These are phyloP conservation scores for Coptodon bakossiorum DNA, from an alignment of 2,113 vertebrate genomes.

Conservation along the genomic window DNA sequence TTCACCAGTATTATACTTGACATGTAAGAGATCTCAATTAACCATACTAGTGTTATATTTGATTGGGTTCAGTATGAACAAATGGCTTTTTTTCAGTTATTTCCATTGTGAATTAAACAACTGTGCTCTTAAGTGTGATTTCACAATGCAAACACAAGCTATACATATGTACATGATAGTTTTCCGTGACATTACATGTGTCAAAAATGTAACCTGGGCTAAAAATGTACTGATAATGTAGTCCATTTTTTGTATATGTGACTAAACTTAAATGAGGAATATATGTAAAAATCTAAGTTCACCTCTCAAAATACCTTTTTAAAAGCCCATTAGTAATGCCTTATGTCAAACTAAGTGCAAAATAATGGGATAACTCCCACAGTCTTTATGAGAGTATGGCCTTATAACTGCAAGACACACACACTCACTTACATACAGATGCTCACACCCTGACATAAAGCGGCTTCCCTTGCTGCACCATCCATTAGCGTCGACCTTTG, in stretches of 20 bases:
- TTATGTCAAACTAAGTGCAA: not conserved
- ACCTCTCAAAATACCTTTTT: not conserved
- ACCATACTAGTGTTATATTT: not conserved
- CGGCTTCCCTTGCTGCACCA: constrained; percentile 30
- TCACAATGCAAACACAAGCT: not conserved
- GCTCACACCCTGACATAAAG: constrained; percentile 19
- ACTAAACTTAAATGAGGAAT: not conserved
- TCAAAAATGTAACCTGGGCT: not conserved
- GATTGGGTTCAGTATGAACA: not conserved
- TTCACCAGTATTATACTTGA: not conserved
- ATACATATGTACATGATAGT: not conserved
- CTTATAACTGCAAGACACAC: not conserved
- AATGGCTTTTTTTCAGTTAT: not conserved
- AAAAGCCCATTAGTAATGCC: not conserved
- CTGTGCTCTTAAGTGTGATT: not conserved
- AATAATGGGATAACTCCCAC: not conserved
- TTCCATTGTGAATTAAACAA: not conserved
- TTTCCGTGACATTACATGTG: not conserved
- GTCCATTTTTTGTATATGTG: not conserved
- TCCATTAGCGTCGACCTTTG: constrained; percentile 70
- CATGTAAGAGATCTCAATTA: not conserved
- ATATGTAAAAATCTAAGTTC: not conserved
- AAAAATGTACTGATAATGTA: not conserved
- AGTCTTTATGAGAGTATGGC: not conserved
- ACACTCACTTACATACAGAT: not conserved